Percentiles rank a stretch among this genome's conserved stretches.
Evolutionary conservation across 2,888 invertebrate species (phyloP).

Genomic region (Torymus auratus): DNA sequence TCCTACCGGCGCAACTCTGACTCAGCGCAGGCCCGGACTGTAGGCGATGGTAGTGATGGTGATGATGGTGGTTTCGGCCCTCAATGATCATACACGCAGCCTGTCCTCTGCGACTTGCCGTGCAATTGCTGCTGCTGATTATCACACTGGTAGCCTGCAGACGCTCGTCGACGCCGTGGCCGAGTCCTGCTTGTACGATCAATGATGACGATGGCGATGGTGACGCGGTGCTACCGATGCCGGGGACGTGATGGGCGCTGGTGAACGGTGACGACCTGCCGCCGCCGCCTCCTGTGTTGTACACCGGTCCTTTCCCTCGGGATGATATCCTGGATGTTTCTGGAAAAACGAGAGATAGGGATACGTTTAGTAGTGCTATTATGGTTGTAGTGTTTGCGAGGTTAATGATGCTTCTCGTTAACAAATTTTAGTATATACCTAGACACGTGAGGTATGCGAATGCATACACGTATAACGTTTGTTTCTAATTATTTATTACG

Average conservation of each 20-base stretch:
- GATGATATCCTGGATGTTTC: constrained; percentile 92
- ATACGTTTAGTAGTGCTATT: not conserved
- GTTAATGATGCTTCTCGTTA: no score
- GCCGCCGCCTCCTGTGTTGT: constrained; percentile 75
- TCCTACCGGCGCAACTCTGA: no score
- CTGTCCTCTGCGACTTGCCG: constrained; percentile 73
- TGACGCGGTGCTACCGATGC: not conserved
- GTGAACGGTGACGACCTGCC: constrained; percentile 59
- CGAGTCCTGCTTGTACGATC: no score
- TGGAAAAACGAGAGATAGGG: constrained; percentile 76
- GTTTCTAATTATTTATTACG: no score
- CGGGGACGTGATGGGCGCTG: not conserved
- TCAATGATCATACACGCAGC: constrained; percentile 77
- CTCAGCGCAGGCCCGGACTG: no score
- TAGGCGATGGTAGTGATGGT: no score
- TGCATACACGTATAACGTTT: no score
- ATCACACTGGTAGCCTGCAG: not conserved
- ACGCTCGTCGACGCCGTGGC: not conserved
- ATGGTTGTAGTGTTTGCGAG: no score
- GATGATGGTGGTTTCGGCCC: constrained; percentile 62
- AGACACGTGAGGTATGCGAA: no score
- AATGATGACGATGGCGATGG: not conserved
- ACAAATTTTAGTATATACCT: no score
- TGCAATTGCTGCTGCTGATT: constrained; percentile 62
- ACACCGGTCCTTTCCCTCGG: constrained; percentile 84